phyloP scores from a whole-genome alignment of 2,113 vertebrate species.

The Otolemur garnettii region DNA sequence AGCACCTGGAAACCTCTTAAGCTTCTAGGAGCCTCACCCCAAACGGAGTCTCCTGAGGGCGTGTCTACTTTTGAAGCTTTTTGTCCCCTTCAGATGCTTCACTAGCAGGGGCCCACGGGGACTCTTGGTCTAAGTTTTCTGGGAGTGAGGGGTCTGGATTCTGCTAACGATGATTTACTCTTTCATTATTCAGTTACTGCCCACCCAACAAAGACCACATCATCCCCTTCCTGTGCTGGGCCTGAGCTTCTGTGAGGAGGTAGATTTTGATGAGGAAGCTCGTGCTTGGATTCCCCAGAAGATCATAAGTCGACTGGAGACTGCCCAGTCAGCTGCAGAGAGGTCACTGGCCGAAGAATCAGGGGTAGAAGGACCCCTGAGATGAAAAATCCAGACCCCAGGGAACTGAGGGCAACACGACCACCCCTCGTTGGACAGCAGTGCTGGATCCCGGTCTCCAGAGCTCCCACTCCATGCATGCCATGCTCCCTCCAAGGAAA shows the following conservation, averaged over 20 bases:
- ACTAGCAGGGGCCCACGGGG: background rate
- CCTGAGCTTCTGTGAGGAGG: background rate
- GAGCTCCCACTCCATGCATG: rapidly evolving
- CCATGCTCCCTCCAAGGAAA: background rate
- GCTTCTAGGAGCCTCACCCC: background rate
- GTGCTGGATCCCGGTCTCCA: background rate
- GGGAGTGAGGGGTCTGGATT: background rate
- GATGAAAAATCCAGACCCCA: background rate
- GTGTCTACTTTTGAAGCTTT: background rate
- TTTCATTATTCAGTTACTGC: background rate
- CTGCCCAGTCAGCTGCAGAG: background rate
- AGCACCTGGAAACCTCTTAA: background rate
- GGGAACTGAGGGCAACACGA: background rate
- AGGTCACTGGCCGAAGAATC: background rate
- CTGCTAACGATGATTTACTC: background rate
- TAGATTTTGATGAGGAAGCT: background rate
- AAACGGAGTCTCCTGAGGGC: rapidly evolving
- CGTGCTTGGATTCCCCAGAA: background rate
- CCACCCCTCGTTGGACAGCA: background rate
- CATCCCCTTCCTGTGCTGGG: background rate
- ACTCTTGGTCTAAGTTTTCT: background rate
- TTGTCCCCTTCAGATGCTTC: background rate
- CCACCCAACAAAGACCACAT: background rate
- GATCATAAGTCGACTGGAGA: background rate
- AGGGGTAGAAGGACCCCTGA: background rate